Evolutionary conservation across 2,888 invertebrate species (phyloP), one percentile per base, ranked within the genome.

Genomic region (Halictus quadricinctus): DNA sequence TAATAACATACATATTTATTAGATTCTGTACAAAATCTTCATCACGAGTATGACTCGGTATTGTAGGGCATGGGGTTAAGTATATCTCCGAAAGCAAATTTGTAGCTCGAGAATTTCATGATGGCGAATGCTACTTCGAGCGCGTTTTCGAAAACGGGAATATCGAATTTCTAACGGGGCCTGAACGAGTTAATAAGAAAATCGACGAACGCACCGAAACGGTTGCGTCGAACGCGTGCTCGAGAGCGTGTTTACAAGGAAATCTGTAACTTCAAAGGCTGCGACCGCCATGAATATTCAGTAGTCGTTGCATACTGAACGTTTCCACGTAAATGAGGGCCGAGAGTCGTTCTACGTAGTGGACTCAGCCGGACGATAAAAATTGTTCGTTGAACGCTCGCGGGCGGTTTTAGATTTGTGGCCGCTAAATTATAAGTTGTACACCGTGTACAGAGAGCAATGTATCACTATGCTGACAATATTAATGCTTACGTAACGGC

Each of bases 391-490:
- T 43, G 80, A 81, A 81, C 29, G 76, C 58, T 79, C 72, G 69
- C 75, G 43, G 13, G 60, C 58, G 80, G 58, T 58, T n/a, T 84
- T 50, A 78, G 48, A 81, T 36, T 84, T 36, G 81, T 29, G n/a
- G 43, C 54, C 54, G 70, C 43, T 79, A 82, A 86, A 86, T 66
- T 79, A 81, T 66, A 84, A 69, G 58, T 75, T 85, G 81, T 36
- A 72, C 80, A 29, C 77, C 41, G 70, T 54, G 50, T 76, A 64
- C 78, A 79, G 85, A 86, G 85, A 86, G 85, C 85, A 46, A 80
- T 83, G 77, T 58, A 78, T 85, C 82, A 69, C 79, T 66, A 79
- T 73, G 81, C 70, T 77, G 86, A 82, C 80, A 76, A 85, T 87
- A 76, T 83, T 79, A 81, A 83, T 76, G 87, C 70, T 78, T 86